Base-by-base conservation (phyloP, 2,797 vertebrate species). In the Betta splendens region DNA sequence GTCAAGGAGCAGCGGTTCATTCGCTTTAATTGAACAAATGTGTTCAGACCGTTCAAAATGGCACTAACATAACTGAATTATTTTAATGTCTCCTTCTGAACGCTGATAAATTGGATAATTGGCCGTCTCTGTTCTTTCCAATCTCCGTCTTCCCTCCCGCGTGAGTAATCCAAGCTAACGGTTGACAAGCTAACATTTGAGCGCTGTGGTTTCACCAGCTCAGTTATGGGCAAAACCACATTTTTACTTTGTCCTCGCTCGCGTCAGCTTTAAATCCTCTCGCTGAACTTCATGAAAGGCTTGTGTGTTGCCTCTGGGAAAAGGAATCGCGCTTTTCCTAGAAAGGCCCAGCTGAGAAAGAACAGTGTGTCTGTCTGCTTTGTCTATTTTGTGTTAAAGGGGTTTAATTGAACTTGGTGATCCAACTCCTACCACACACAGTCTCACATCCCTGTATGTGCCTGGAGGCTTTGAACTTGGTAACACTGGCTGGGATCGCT, bases 121-220 rank as follows among this genome's bases (percentile, higher is more conserved):
- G 1, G 11, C 6, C 5, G 36, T 23, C 22, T 40, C 21, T 59
- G 15, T 26, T 4, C 16, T 67, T 42, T 23, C 32, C 11, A 11
- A 1, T 39, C 20, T 29, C 35, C 8, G 15, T 71, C 57, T 71
- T 36, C 25, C 38, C 22, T n/a, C 60, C 22, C 42, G 15, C 43
- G 57, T 60, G 69, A 63, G 37, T 63, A 50, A 25, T 56, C n/a
- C 58, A 49, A 48, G 69, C 68, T 54, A 69, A 65, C 32, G 66
- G 76, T 77, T 80, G 75, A 66, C 69, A 3, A 39, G 43, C 20
- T 39, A 42, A 62, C 22, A 43, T 63, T 54, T 47, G 12, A 69
- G 46, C 21, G 17, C 32, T 35, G 39, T 16, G 4, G 36, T 65
- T 79, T 75, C 68, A 43, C 20, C 44, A 68, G 51, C 35, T 69